Evolutionary conservation across 2,797 vertebrate species (phyloP).

Genomic region (Zalophus californianus): DNA sequence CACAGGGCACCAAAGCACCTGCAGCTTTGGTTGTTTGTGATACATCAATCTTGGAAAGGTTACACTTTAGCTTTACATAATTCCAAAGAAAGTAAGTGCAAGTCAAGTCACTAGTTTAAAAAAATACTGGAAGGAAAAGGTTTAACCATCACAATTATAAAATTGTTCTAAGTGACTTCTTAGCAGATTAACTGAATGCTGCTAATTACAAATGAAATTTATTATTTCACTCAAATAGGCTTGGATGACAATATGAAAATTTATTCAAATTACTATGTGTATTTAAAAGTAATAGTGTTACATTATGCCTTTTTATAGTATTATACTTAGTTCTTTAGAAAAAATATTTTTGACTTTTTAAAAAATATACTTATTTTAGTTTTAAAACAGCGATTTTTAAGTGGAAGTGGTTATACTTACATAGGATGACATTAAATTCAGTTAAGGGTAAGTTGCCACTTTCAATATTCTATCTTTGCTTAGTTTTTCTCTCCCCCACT

Average conservation of each 20-base stretch:
- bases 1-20: neutral
- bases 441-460: neutral
- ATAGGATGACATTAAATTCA: neutral
- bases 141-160: neutral
- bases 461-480: neutral
- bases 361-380: neutral
- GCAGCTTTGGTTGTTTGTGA: neutral
- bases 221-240: neutral
- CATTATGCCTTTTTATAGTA: neutral
- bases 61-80: neutral
- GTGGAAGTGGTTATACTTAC: neutral
- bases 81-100: neutral
- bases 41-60: neutral
- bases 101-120: neutral
- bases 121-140: neutral
- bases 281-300: neutral
- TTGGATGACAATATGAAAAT: neutral
- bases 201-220: constrained; percentile 16
- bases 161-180: neutral
- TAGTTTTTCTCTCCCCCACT: neutral
- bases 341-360: neutral
- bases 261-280: neutral
- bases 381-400: constrained; percentile 23
- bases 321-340: neutral
- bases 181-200: neutral